A percentile compares a stretch with the other conserved stretches of the same genome.
phyloP scores from a whole-genome alignment of 2,113 vertebrate species.

The Tylochromis polylepis region DNA sequence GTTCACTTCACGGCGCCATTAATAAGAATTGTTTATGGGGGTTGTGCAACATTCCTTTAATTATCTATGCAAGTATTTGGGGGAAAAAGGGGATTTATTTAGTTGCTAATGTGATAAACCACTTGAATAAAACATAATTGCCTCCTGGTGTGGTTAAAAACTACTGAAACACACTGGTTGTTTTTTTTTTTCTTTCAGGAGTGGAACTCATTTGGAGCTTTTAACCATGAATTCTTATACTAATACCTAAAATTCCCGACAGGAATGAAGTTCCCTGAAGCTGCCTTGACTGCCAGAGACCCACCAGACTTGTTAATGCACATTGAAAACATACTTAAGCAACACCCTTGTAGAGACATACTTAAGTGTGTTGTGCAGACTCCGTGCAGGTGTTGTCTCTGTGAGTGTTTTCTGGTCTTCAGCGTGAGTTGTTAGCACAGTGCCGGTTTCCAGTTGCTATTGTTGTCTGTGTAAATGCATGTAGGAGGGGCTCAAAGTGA shows the following conservation, averaged over 20 bases:
- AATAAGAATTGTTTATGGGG: not conserved
- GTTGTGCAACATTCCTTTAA: not conserved
- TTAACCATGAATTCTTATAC: not conserved
- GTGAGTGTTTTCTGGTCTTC: not conserved
- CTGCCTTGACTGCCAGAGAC: not conserved
- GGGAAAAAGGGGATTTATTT: not conserved
- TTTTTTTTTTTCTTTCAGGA: not conserved
- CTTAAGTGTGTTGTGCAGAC: not conserved
- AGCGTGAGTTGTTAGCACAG: not conserved
- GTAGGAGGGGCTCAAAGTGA: constrained; percentile 52
- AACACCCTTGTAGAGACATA: too few relatives aligned
- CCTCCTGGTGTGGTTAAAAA: not conserved
- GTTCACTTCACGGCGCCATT: not conserved
- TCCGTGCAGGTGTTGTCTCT: not conserved
- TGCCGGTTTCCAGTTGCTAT: constrained; percentile 50
- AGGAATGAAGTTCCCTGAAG: not conserved
- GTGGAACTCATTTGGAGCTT: not conserved
- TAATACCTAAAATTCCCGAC: not conserved
- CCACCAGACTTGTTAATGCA: not conserved
- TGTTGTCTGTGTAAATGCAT: constrained; percentile 57
- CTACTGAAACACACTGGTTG: not conserved
- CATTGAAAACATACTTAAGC: not conserved
- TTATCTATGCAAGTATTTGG: not conserved
- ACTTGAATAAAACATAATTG: not conserved
- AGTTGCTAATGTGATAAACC: not conserved